Evolutionary conservation across 2,797 vertebrate species (phyloP), one percentile per base, ranked within the genome.

Genomic region (Sebastes vulpes): DNA sequence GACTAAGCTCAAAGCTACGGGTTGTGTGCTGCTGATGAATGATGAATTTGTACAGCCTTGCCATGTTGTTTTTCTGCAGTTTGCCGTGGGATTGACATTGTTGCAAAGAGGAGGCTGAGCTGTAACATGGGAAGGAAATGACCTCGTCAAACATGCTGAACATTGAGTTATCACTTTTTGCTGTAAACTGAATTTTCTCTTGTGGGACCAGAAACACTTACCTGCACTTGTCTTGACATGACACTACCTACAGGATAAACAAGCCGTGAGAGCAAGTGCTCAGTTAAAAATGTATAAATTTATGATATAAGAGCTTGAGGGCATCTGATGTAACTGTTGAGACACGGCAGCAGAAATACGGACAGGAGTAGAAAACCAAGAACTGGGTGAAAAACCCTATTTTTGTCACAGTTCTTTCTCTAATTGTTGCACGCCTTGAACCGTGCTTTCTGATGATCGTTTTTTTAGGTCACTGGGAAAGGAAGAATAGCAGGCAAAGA

Each of bases 401-500:
- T 82, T 83, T 42, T 75, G 52, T 68, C 28, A 72, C 28, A 52
- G 23, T 38, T 65, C 48, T 53, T 57, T 61, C 65, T 83, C 16
- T 70, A 77, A 81, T 66, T 59, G 61, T 68, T 74, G 66, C 66
- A 60, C 11, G 54, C 63, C 61, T 59, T 72, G 59, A 80, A 81
- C 57, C 20, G 50, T 23, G 61, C 56, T 60, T 74, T 70, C 71
- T 52, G 77, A 42, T 54, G 16, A 69, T 77, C 9, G 7, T 63
- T 82, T 88, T 46, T 91, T 83, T 79, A 84, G 87, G 83, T 89
- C 86, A 88, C 46, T 52, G 21, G 72, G 57, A 65, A 87, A 87
- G 72, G 54, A 85, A 71, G 73, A 82, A 89, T 52, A 78, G 64
- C 75, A 59, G n/a, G 35, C 18, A 67, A 81, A 85, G 75, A 89